Evolutionary conservation across 2,888 invertebrate species (phyloP).

Genomic region (Erynnis tages): DNA sequence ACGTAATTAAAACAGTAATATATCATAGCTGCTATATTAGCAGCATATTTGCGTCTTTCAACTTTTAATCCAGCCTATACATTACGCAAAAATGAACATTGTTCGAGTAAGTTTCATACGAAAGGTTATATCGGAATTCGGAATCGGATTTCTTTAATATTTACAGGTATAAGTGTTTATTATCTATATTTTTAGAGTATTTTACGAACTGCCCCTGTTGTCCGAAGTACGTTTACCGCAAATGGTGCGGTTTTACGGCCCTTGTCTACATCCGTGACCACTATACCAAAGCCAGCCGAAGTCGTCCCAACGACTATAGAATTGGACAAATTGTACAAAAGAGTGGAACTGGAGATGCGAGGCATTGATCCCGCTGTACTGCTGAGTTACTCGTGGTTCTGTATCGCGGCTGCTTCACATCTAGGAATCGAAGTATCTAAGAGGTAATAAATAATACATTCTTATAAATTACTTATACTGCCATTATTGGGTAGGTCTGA

Average conservation of each 20-base stretch:
- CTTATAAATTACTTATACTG: too few relatives aligned
- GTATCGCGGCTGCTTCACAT: slow-evolving; percentile 89
- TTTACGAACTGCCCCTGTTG: slow-evolving; percentile 48
- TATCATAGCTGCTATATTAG: too few relatives aligned
- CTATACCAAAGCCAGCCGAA: slow-evolving; percentile 46
- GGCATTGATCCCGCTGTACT: slow-evolving; percentile 94
- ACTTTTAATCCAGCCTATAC: too few relatives aligned
- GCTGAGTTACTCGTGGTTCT: slow-evolving; percentile 93
- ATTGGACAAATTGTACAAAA: slow-evolving; percentile 90
- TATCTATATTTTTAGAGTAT: slow-evolving; percentile 48
- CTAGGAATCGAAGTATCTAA: slow-evolving; percentile 89
- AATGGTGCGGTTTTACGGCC: slow-evolving; percentile 45
- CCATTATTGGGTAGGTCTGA: too few relatives aligned
- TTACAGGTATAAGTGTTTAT: too few relatives aligned
- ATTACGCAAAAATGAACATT: too few relatives aligned
- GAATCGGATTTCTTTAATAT: too few relatives aligned
- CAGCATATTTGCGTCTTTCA: too few relatives aligned
- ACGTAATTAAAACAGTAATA: too few relatives aligned
- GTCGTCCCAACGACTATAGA: slow-evolving; percentile 52
- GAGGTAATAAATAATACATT: too few relatives aligned
- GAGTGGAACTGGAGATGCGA: slow-evolving; percentile 91
- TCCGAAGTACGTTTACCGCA: slow-evolving; percentile 41
- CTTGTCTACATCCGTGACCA: slow-evolving; percentile 44
- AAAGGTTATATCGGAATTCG: too few relatives aligned
- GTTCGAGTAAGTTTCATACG: slow-evolving; percentile 30